A percentile compares a stretch with the other conserved stretches of the same genome.
phyloP scores from a whole-genome alignment of 2,113 vertebrate species.

The Channa argus region DNA sequence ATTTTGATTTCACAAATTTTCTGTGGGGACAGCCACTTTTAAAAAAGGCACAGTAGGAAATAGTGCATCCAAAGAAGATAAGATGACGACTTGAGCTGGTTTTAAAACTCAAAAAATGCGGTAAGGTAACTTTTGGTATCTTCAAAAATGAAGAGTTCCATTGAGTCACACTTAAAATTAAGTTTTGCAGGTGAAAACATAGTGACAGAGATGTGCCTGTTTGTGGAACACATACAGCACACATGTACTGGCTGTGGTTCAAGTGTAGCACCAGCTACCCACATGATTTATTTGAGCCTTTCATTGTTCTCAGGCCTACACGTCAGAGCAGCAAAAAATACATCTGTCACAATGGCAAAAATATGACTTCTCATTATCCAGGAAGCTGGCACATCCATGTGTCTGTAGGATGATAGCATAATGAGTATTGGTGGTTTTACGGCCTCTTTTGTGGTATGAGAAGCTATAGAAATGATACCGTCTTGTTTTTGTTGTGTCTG shows the following conservation, averaged over 20 bases:
- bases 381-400: constrained; percentile 31
- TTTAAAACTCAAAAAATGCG: background rate
- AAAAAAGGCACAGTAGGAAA: background rate
- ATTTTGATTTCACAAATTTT: too few relatives aligned
- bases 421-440: constrained; percentile 45
- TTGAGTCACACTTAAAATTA: too few relatives aligned
- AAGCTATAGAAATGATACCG: constrained; percentile 41
- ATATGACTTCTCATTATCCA: constrained; percentile 60
- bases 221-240: constrained; percentile 29
- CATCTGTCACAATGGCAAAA: constrained; percentile 47
- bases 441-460: constrained; percentile 34
- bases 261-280: constrained; percentile 26
- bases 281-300: constrained; percentile 35
- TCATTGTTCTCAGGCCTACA: constrained; percentile 26
- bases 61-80: background rate
- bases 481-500: constrained; percentile 45
- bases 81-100: constrained; percentile 6
- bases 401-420: constrained; percentile 25
- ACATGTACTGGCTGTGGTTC: constrained; percentile 17
- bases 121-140: too few relatives aligned
- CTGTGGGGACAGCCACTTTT: background rate
- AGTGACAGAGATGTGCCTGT: constrained; percentile 21
- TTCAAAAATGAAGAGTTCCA: too few relatives aligned
- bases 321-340: constrained; percentile 43
- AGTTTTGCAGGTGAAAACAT: constrained; percentile 18